A percentile compares a stretch with the other conserved stretches of the same genome.
These are phyloP conservation scores for Drosophila parabipectinata DNA, from an alignment of 1,140 invertebrate species.

Conservation along the genomic window DNA sequence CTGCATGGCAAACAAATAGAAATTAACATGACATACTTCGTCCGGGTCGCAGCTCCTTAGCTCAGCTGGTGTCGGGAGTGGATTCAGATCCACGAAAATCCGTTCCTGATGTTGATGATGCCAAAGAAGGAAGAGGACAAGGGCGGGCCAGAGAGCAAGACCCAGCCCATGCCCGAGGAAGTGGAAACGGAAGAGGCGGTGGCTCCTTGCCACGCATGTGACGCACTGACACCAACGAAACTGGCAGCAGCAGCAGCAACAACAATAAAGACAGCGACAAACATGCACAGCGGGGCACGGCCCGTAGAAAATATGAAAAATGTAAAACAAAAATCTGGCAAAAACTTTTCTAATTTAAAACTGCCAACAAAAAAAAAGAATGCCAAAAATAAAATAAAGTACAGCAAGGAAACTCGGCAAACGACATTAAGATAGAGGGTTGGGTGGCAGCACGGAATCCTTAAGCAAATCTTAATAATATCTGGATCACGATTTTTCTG, in stretches of 20 bases:
- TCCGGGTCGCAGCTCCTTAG: constrained; percentile 34
- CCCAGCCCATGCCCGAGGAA: constrained; percentile 1
- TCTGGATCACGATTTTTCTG: constrained; percentile 49
- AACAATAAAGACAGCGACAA: constrained; percentile 62
- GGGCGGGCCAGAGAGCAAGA: neutral
- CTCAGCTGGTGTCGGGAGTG: constrained; percentile 45
- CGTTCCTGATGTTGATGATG: constrained; percentile 39
- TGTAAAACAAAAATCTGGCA: constrained; percentile 81
- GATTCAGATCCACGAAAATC: constrained; percentile 34
- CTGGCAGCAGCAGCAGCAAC: constrained; percentile 23
- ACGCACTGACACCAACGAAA: constrained; percentile 54
- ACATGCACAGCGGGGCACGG: constrained; percentile 62
- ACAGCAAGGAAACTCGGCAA: constrained; percentile 56
- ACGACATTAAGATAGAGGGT: constrained; percentile 49
- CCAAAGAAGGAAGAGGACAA: constrained; percentile 5
- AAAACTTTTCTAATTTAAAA: constrained; percentile 83
- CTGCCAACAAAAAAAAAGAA: constrained; percentile 66
- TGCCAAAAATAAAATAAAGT: constrained; percentile 60
- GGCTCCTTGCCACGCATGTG: constrained; percentile 60
- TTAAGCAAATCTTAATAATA: constrained; percentile 73
- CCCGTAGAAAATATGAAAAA: constrained; percentile 82
- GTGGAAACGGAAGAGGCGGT: neutral
- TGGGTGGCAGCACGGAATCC: constrained; percentile 32
- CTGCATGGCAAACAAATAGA: constrained; percentile 65
- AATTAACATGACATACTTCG: constrained; percentile 72